These are phyloP conservation scores for Panagrolaimus sp. DNA, from an alignment of 1,140 invertebrate species.

Conservation along the genomic window DNA sequence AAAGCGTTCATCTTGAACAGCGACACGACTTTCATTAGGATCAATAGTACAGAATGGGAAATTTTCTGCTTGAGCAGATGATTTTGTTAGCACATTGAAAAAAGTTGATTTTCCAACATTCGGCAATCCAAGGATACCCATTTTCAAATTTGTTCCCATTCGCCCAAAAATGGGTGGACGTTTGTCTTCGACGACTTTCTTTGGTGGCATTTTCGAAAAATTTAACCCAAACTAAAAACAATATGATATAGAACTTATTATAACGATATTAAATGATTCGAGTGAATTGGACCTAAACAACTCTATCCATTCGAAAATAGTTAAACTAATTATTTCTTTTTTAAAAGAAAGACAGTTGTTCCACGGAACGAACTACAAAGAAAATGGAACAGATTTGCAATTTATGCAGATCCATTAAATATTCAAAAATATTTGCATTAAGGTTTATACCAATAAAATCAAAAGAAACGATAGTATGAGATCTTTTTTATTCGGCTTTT, in stretches of 20 bases:
- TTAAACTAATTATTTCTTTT: no score
- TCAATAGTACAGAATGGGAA: slow-evolving; percentile 99
- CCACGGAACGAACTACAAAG: no score
- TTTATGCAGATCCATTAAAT: no score
- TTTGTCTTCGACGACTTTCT: slow-evolving; percentile 75
- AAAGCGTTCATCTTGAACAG: slow-evolving; percentile 89
- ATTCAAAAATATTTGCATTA: no score
- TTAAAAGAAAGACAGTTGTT: no score
- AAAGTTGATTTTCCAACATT: slow-evolving; percentile 83
- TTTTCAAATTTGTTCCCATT: slow-evolving; percentile 89
- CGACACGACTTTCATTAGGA: slow-evolving; percentile 99
- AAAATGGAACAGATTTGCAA: no score
- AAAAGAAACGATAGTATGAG: not conserved
- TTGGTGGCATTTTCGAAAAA: slow-evolving; percentile 73
- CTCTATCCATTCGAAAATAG: no score
- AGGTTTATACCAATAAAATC: not conserved
- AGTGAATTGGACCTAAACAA: no score
- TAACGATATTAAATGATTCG: no score
- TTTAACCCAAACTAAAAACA: not conserved
- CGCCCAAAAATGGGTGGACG: slow-evolving; percentile 84
- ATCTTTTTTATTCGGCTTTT: slow-evolving; percentile 23
- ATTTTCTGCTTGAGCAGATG: slow-evolving; percentile 75
- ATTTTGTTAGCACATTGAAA: slow-evolving; percentile 90
- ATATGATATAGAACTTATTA: no score
- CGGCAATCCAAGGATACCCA: slow-evolving; percentile 57